Evolutionary conservation across 2,113 vertebrate species (phyloP), one percentile per base, ranked within the genome.

Genomic region (Microcebus tavaratra): DNA sequence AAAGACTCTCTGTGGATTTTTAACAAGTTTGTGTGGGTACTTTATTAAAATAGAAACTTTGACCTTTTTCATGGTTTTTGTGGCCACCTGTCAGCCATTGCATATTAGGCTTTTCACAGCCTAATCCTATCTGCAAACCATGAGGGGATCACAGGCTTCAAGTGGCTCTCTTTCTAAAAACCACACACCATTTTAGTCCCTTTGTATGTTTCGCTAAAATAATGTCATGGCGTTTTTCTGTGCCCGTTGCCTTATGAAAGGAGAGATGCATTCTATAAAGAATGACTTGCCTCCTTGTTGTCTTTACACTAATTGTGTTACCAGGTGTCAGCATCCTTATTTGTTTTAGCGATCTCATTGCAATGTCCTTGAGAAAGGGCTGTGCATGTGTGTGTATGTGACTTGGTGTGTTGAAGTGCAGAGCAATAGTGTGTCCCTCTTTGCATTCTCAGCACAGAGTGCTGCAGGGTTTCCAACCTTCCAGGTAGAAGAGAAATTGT

Each of bases 391-490:
- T 42, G 25, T 50, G 53, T 45, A 5, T 31, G 12, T 3, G 1
- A 34, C 42, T 8, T 92, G 36, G 67, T 88, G 57, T 73, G 27
- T 72, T 55, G n/a, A 61, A 57, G 53, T n/a, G 36, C 68, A 53
- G 53, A 72, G 88, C 11, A 23, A 53, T 59, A 0, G 21, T 94
- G 75, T 97, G 61, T 82, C 97, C 97, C 97, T 96, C 98, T 99
- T 97, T 98, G 98, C 98, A 98, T 98, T 98, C 98, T 98, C 95
- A 96, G 98, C 98, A 98, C 98, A 98, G 97, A 98, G 97, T 98
- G 92, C 98, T 98, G 98, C 98, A 90, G 98, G 91, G 96, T 97
- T 98, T 98, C 98, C 96, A 98, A 97, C 93, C 97, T 92, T 96
- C 67, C 91, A 96, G 98, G 98, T 92, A 20, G 76, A 88, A 94